These are phyloP conservation scores for Pterostichus niger DNA, from an alignment of 2,888 invertebrate species.

Conservation along the genomic window DNA sequence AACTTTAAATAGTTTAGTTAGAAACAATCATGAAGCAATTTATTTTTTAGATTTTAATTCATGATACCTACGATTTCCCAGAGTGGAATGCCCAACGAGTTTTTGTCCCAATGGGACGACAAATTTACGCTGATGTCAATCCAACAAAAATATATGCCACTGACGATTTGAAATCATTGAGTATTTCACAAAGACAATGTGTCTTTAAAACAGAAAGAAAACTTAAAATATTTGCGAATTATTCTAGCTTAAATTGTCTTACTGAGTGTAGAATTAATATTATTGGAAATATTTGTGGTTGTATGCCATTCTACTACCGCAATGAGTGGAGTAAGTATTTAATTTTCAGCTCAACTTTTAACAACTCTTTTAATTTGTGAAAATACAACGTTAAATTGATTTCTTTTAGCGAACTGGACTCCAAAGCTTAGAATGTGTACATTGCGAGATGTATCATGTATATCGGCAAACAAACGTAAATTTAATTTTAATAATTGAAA, in stretches of 20 bases:
- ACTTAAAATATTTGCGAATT: conserved; percentile 75
- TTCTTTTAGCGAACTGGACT: conserved; percentile 34
- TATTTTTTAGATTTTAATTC: conserved; percentile 80
- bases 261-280: conserved; percentile 80
- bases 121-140: conserved; percentile 82
- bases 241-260: conserved; percentile 85
- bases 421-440: conserved; percentile 45
- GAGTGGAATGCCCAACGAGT: conserved; percentile 83
- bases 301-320: conserved; percentile 81
- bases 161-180: conserved; percentile 78
- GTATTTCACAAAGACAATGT: conserved; percentile 79
- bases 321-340: conserved; percentile 74
- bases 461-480: conserved; percentile 54
- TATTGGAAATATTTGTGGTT: conserved; percentile 79
- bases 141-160: conserved; percentile 84
- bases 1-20: background rate
- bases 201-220: conserved; percentile 80
- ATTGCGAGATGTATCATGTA: conserved; percentile 39
- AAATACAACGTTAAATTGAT: too few species aligned
- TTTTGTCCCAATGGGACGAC: conserved; percentile 79
- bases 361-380: too few species aligned
- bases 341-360: too few species aligned
- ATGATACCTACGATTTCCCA: conserved; percentile 83
- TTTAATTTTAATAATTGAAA: background rate
- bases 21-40: background rate